Evolutionary conservation across 2,797 vertebrate genomes (phyloP).

Genomic region (Urophycis tenuis): DNA sequence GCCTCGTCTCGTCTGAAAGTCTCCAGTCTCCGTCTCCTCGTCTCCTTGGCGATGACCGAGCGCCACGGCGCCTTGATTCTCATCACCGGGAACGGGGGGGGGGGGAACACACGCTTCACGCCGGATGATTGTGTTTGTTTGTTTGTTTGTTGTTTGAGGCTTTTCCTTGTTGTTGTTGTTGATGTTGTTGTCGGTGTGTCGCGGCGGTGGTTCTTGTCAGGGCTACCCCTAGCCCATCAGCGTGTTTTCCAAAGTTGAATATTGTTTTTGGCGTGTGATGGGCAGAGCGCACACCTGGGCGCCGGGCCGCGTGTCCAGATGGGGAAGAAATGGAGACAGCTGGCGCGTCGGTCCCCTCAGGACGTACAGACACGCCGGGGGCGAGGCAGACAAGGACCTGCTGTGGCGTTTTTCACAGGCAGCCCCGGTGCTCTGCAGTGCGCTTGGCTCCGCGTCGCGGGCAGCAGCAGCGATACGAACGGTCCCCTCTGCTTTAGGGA

Average conservation of each 20-base stretch:
- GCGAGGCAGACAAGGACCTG: constrained; percentile 31
- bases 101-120: background rate
- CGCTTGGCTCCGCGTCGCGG: constrained; percentile 27
- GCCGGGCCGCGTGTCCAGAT: constrained; percentile 62
- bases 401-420: constrained; percentile 34
- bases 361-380: constrained; percentile 41
- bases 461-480: constrained; percentile 4
- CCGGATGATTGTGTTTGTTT: background rate
- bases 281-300: constrained; percentile 63
- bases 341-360: constrained; percentile 56
- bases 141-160: background rate
- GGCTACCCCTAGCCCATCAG: constrained; percentile 32
- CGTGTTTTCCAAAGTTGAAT: constrained; percentile 16
- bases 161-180: background rate
- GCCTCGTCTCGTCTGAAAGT: background rate
- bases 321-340: constrained; percentile 60
- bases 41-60: background rate
- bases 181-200: constrained; percentile 37
- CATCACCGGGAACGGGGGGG: too few species aligned
- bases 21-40: background rate
- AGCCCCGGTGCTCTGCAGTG: constrained; percentile 41
- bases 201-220: constrained; percentile 33
- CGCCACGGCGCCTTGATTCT: background rate
- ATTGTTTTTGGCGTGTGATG: constrained; percentile 50
- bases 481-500: background rate